Base-by-base conservation (phyloP, 2,113 vertebrate genomes). In the Malurus melanocephalus region DNA sequence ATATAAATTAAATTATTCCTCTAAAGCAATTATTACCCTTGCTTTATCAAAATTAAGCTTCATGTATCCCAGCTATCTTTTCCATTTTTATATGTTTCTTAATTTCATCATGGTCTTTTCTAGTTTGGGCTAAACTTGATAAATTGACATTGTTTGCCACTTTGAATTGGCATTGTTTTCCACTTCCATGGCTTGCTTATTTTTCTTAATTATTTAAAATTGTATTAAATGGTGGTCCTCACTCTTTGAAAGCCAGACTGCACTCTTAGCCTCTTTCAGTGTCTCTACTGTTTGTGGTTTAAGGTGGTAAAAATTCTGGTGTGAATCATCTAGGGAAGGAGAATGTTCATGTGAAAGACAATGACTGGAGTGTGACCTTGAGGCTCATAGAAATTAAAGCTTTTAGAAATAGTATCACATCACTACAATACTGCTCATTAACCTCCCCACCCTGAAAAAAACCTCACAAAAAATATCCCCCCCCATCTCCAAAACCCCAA, bases 191-290 rank as follows among this genome's bases (percentile, higher is more conserved):
- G n/a, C 67, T 80, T 89, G 27, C 23, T 79, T 46, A 32, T 80
- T 95, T 92, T 88, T 30, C 49, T 32, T 20, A 69, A 1, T 91
- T 40, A 40, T 80, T 92, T 71, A 45, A 81, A 92, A 87, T 84
- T 46, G 16, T n/a, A 49, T 91, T 91, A 83, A 65, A 52, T 32
- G 13, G 17, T 43, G 35, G 15, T 71, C 43, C 15, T 88, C 16
- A 7, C 16, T 87, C 60, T 66, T 69, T 71, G 49, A 66, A 64
- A 80, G 32, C 17, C 62, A 67, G 65, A 49, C 27, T 80, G 27
- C 27, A 32, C 48, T 89, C 75, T 94, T 91, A 83, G 91, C 52
- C 64, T 87, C 42, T 87, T 83, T 24, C 42, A 28, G 1, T 73
- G 20, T 82, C n/a, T 80, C 45, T 80, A 33, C 30, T 59, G 5